Conservation (phyloP, 1,140 invertebrate species). For the Drosophila littoralis region DNA sequence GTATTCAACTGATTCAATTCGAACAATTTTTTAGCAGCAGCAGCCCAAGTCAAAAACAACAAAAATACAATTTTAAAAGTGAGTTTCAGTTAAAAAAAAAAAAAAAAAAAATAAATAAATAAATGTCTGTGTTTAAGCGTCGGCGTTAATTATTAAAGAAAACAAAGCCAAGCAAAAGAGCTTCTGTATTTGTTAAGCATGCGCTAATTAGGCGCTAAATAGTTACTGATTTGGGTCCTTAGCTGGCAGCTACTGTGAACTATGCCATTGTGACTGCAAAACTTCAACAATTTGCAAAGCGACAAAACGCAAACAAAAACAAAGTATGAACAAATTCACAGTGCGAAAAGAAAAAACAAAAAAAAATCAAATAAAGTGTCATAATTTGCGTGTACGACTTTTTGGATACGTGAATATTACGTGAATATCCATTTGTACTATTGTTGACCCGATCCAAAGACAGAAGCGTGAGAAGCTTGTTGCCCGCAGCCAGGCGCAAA, state of each 20-base stretch:
- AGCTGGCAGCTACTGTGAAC: slow-evolving; percentile 27
- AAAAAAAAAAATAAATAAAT: not conserved
- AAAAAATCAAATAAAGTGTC: slow-evolving; percentile 42
- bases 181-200: slow-evolving; percentile 11
- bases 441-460: slow-evolving; percentile 28
- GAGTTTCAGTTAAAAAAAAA: slow-evolving; percentile 9
- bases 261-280: slow-evolving; percentile 10
- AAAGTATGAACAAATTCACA: not conserved
- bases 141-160: slow-evolving; percentile 15
- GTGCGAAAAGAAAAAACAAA: not conserved
- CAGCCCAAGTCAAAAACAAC: slow-evolving; percentile 21
- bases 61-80: slow-evolving; percentile 27
- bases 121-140: not conserved
- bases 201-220: slow-evolving; percentile 38
- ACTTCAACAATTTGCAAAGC: slow-evolving; percentile 30
- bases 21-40: slow-evolving; percentile 12
- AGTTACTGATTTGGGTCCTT: slow-evolving; percentile 15
- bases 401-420: slow-evolving; percentile 39
- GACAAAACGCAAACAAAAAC: slow-evolving; percentile 23
- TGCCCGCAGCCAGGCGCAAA: slow-evolving; percentile 6
- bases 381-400: slow-evolving; percentile 60
- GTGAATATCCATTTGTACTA: slow-evolving; percentile 47
- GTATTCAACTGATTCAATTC: slow-evolving; percentile 76
- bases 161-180: slow-evolving; percentile 1
- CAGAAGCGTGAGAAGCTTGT: slow-evolving; percentile 29